Evolutionary conservation across 2,113 vertebrate genomes (phyloP).

Genomic region (Panurus biarmicus): DNA sequence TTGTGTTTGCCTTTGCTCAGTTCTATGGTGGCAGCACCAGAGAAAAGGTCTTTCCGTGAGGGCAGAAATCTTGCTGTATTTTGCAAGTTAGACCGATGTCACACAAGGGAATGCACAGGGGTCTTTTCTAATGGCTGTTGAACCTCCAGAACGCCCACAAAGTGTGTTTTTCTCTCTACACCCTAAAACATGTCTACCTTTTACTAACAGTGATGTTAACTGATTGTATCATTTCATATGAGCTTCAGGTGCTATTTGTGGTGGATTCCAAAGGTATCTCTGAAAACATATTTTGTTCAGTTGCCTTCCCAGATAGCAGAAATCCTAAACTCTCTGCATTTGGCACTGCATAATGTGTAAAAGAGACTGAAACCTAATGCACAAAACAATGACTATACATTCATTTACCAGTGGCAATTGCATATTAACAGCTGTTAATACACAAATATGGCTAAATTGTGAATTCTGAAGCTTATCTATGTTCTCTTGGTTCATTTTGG

Average conservation of each 20-base stretch:
- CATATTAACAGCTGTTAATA: neutral
- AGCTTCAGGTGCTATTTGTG: neutral
- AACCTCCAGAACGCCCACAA: neutral
- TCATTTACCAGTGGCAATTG: neutral
- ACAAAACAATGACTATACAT: neutral
- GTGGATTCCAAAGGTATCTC: neutral
- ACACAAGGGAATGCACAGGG: neutral
- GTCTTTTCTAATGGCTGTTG: neutral
- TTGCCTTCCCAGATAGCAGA: neutral
- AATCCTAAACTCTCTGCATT: neutral
- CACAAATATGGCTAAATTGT: neutral
- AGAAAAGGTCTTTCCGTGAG: neutral
- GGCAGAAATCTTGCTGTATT: neutral
- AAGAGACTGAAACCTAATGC: neutral
- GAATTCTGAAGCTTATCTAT: neutral
- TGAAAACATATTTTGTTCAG: neutral
- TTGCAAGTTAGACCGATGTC: neutral
- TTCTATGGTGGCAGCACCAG: neutral
- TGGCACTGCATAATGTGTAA: neutral
- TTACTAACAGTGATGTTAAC: neutral
- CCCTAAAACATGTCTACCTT: neutral
- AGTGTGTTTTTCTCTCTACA: neutral
- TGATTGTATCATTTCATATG: neutral
- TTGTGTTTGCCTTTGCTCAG: neutral
- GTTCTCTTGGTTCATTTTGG: neutral